Evolutionary conservation across 2,888 invertebrate species (phyloP).

Genomic region (Spicauda simplicius): DNA sequence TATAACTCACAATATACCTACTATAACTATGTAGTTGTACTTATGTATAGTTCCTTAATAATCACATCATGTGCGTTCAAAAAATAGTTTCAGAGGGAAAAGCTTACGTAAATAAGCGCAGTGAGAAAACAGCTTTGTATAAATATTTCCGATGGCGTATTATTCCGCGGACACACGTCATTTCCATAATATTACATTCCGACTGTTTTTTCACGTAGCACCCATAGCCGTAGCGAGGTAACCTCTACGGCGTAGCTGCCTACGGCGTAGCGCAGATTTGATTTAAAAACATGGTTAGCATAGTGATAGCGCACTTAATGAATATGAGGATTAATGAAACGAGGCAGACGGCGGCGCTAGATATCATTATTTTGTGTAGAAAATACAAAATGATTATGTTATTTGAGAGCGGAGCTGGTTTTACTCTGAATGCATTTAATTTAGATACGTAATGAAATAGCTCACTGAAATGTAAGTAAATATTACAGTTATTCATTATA

Average conservation of each 20-base stretch:
- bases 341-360: neutral
- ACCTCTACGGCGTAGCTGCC: slow-evolving; percentile 23
- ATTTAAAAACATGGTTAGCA: slow-evolving; percentile 38
- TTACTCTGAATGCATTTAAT: slow-evolving; percentile 18
- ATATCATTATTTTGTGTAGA: slow-evolving; percentile 20
- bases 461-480: neutral
- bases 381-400: slow-evolving; percentile 30
- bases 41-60: neutral
- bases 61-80: neutral
- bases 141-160: slow-evolving; percentile 9
- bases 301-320: slow-evolving; percentile 28
- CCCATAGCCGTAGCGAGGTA: slow-evolving; percentile 7
- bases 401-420: slow-evolving; percentile 17
- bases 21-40: too few relatives aligned
- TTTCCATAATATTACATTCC: slow-evolving; percentile 37
- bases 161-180: slow-evolving; percentile 18
- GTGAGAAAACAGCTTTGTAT: neutral
- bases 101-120: slow-evolving; percentile 1
- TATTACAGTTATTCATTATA: neutral
- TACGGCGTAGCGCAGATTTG: slow-evolving; percentile 33
- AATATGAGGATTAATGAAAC: slow-evolving; percentile 35
- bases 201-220: slow-evolving; percentile 21
- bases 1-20: too few relatives aligned
- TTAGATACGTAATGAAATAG: slow-evolving; percentile 16
- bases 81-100: neutral